A percentile compares a stretch with the other conserved stretches of the same genome.
Evolutionary conservation across 1,140 invertebrate species (phyloP).

Genomic region (Lepidurus apus): DNA sequence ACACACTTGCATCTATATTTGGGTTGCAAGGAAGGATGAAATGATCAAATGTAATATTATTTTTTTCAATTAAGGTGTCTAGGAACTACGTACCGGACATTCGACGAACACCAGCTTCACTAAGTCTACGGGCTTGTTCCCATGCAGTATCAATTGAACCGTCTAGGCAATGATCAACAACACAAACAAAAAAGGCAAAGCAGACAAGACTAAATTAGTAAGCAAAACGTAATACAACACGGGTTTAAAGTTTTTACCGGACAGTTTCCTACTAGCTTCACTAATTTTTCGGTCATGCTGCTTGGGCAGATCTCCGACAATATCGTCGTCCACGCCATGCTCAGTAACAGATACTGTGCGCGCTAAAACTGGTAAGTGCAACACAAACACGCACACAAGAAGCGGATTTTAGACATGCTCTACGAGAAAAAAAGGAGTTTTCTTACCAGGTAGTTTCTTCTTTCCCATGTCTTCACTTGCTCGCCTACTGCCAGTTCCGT

Average conservation of each 20-base stretch:
- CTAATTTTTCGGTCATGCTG: slow-evolving; percentile 29
- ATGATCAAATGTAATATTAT: slow-evolving; percentile 20
- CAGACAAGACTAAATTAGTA: slow-evolving; percentile 27
- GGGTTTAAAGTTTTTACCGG: slow-evolving; percentile 9
- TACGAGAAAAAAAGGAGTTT: slow-evolving; percentile 21
- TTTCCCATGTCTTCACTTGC: background rate
- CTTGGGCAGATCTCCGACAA: slow-evolving; percentile 29
- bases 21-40: background rate
- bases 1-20: slow-evolving; percentile 67
- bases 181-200: slow-evolving; percentile 43
- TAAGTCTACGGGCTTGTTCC: slow-evolving; percentile 51
- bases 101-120: slow-evolving; percentile 61
- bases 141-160: slow-evolving; percentile 45
- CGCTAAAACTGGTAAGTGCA: background rate
- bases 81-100: slow-evolving; percentile 57
- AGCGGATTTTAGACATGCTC: background rate
- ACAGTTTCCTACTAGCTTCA: slow-evolving; percentile 28
- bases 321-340: slow-evolving; percentile 24
- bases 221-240: background rate
- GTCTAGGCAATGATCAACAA: slow-evolving; percentile 43
- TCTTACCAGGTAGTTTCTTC: background rate
- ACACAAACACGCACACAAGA: background rate
- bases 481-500: slow-evolving; percentile 17
- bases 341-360: slow-evolving; percentile 22
- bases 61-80: background rate